Base-by-base conservation (phyloP, 2,888 invertebrate genomes). In the Urechis unicinctus region DNA sequence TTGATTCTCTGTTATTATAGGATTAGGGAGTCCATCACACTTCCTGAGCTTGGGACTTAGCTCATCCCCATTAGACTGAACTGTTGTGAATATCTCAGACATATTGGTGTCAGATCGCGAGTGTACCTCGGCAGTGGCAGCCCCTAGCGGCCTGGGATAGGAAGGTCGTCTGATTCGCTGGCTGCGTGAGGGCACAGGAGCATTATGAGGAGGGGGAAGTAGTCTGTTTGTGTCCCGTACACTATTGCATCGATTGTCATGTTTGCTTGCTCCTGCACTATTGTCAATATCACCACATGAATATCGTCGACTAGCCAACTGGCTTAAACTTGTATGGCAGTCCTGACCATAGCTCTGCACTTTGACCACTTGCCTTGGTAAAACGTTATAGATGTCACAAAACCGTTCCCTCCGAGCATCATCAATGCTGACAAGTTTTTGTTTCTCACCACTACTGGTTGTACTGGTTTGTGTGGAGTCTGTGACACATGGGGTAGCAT, bases 11-110 rank as follows among this genome's bases (percentile, higher is more conserved):
- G n/a, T n/a, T n/a, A n/a, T n/a, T n/a, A n/a, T n/a, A n/a, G n/a
- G n/a, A n/a, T n/a, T n/a, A n/a, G n/a, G n/a, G n/a, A n/a, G n/a
- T 25, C n/a, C 28, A 25, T 54, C 54, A 43, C 43, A 54, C 26
- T 49, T 51, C 5, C 44, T 24, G 26, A 52, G 56, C 25, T 56
- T 56, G 17, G 56, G 56, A 46, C 56, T 52, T 21, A 56, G 52
- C 6, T 52, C 56, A 29, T 45, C 44, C 6, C 51, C 56, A 29
- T 45, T 47, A 3, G 30, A 29, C 26, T 52, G 56, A 3, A 56
- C 53, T 2, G 53, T 45, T 21, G 47, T 25, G 4, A 30, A 53
- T 1, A 24, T 25, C 5, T 31, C 48, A 17, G 42, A 53, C 24
- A 41, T 31, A 6, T 9, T 9, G n/a, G 25, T 28, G 6, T 29